phyloP scores from a whole-genome alignment of 1,140 invertebrate species.

The Lethrus apterus region DNA sequence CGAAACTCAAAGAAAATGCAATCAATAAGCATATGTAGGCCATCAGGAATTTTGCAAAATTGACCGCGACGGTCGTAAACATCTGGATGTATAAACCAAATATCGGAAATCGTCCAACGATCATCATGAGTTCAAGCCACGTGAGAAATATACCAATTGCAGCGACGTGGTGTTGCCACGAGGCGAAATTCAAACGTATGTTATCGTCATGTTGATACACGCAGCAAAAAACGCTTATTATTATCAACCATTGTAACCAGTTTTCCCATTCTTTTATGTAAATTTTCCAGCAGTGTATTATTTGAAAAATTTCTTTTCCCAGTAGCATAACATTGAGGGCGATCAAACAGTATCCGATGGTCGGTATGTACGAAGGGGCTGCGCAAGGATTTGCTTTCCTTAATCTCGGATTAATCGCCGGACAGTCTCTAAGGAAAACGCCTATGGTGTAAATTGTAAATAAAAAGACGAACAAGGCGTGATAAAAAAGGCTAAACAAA shows the following conservation, averaged over 20 bases:
- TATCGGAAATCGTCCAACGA: constrained; percentile 75
- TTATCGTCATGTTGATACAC: constrained; percentile 39
- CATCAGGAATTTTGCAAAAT: constrained; percentile 74
- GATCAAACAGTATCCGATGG: constrained; percentile 53
- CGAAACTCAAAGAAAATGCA: constrained; percentile 70
- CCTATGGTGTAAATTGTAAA: constrained; percentile 63
- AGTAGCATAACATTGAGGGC: constrained; percentile 54
- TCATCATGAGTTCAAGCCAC: constrained; percentile 76
- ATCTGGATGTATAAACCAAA: constrained; percentile 81
- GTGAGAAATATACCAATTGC: constrained; percentile 68
- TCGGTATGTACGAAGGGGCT: constrained; percentile 43
- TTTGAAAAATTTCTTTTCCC: constrained; percentile 66
- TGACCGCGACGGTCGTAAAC: constrained; percentile 75
- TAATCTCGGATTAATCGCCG: neutral
- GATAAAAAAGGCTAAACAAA: constrained; percentile 68
- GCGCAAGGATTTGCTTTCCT: constrained; percentile 33
- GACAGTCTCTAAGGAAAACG: constrained; percentile 40
- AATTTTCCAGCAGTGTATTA: constrained; percentile 56
- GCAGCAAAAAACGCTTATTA: constrained; percentile 57
- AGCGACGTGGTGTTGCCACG: constrained; percentile 73
- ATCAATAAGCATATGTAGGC: constrained; percentile 73
- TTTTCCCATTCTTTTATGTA: constrained; percentile 78
- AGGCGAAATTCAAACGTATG: constrained; percentile 38
- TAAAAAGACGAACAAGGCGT: constrained; percentile 65
- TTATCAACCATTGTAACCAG: constrained; percentile 71